Base-by-base conservation (phyloP, 1,140 invertebrate genomes). In the Bombus confusus region DNA sequence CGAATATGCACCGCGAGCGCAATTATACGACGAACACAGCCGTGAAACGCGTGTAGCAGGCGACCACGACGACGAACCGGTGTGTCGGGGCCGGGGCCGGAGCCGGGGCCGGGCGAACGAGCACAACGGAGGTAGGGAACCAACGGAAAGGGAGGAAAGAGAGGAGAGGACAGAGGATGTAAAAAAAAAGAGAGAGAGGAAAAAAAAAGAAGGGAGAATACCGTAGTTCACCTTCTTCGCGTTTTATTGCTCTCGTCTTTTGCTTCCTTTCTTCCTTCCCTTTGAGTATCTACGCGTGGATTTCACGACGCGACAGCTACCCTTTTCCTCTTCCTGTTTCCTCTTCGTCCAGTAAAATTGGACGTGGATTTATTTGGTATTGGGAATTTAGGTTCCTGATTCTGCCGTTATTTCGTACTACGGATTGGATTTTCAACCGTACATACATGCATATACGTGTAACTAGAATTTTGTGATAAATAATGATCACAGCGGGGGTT, bases 1-100 rank as follows among this genome's bases (percentile, higher is more conserved):
- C 79, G 84, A 82, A 83, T 83, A 82, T 88, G 87, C 87, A 86
- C 85, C 87, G 87, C 85, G 87, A 69, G 85, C 85, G 85, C 87
- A 86, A 88, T 88, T 88, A 88, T 88, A 78, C 87, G 84, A 81
- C 78, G 86, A 87, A 76, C 74, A 83, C 73, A 78, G 57, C 79
- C 83, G 72, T 86, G 78, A 77, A 85, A 78, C 71, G 81, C 71
- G 71, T 77, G 82, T 73, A 74, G 82, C 57, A 37, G 76, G 59
- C 74, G 66, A 62, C 66, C 13, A 22, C 83, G 83, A 43, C 37
- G 57, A 59, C 43, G 73, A 57, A 37, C 74, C 47, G 74, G 47
- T 57, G 47, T 57, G 47, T 25, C 74, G 73, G 47, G 34, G 47
- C 47, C 18, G 47, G 47, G 47, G 47, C 47, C 47, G 47, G 1